Percentiles rank a stretch among this genome's conserved stretches.
phyloP scores from a whole-genome alignment of 2,888 invertebrate species.

The Fissipunctia ypsillon region DNA sequence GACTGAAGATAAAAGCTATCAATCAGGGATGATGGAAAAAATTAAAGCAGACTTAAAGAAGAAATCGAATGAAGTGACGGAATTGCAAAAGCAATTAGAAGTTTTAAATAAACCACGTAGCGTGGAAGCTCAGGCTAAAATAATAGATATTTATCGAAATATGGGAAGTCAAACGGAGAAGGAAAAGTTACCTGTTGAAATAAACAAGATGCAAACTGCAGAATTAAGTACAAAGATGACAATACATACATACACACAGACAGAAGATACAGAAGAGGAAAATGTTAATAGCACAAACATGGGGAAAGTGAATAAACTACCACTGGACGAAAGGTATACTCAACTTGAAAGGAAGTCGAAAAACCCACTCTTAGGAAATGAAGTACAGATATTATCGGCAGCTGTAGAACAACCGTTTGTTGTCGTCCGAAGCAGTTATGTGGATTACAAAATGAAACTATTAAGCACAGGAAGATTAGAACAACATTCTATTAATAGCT shows the following conservation, averaged over 20 bases:
- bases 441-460: slow-evolving; percentile 79
- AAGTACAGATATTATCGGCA: slow-evolving; percentile 79
- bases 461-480: slow-evolving; percentile 76
- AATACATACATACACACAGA: too few species aligned
- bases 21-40: slow-evolving; percentile 67
- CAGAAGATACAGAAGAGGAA: slow-evolving; percentile 36
- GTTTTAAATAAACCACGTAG: slow-evolving; percentile 68
- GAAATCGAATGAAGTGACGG: slow-evolving; percentile 74
- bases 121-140: slow-evolving; percentile 66
- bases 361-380: slow-evolving; percentile 68
- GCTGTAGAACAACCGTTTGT: slow-evolving; percentile 78
- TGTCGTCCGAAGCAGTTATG: slow-evolving; percentile 74
- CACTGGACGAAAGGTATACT: slow-evolving; percentile 41
- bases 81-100: slow-evolving; percentile 72
- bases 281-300: slow-evolving; percentile 19
- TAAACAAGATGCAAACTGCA: slow-evolving; percentile 43
- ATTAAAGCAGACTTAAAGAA: slow-evolving; percentile 69
- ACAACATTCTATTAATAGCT: slow-evolving; percentile 75
- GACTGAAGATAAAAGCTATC: slow-evolving; percentile 68
- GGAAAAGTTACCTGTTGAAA: slow-evolving; percentile 39
- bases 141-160: slow-evolving; percentile 42
- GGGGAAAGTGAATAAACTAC: slow-evolving; percentile 32
- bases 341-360: slow-evolving; percentile 49
- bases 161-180: slow-evolving; percentile 73
- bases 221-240: slow-evolving; percentile 46